Base-by-base conservation (phyloP, 2,113 vertebrate genomes). In the Paramormyrops kingsleyae region DNA sequence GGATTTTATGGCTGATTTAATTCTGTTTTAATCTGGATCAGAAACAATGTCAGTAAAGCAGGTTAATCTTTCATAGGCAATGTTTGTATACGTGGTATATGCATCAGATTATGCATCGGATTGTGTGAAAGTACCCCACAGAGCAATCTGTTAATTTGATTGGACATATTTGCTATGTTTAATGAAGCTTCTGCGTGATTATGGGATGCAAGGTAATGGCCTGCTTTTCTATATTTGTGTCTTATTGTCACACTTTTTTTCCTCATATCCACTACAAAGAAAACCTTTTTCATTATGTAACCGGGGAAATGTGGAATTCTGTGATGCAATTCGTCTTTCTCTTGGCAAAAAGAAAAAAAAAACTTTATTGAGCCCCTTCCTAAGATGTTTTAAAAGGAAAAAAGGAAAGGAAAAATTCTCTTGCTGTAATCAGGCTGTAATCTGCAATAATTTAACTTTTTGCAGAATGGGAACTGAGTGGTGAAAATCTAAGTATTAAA, bases 111-210 rank as follows among this genome's bases (percentile, higher is more conserved):
- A 35, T 49, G 13, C 42, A 62, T 39, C 52, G 4, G 42, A 13
- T 62, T 59, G 50, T 85, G 56, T 89, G 50, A 49, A 89, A 62
- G 13, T 59, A 46, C 9, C 83, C 50, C 44, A 46, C 13, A 12
- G 10, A 80, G 44, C 7, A 35, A 62, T 89, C 46, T 84, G 89
- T 85, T 12, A 24, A 89, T 7, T 62, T 44, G 35, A 89, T 31
- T 84, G 77, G 77, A 89, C 84, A 89, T 84, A 35, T 44, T 50
- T 88, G 31, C 66, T 53, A 35, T 89, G 70, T 89, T 80, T 84
- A 62, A 84, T 84, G 89, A 85, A 89, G 80, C 52, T 89, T 80
- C 89, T 89, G 80, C 42, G 44, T 84, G 77, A 89, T 62, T 62
- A 19, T 62, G 52, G 50, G 83, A 85, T 89, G 39, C 89, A 89